Base-by-base conservation (phyloP, 2,113 vertebrate genomes). In the Cyanoramphus novaezelandiae region DNA sequence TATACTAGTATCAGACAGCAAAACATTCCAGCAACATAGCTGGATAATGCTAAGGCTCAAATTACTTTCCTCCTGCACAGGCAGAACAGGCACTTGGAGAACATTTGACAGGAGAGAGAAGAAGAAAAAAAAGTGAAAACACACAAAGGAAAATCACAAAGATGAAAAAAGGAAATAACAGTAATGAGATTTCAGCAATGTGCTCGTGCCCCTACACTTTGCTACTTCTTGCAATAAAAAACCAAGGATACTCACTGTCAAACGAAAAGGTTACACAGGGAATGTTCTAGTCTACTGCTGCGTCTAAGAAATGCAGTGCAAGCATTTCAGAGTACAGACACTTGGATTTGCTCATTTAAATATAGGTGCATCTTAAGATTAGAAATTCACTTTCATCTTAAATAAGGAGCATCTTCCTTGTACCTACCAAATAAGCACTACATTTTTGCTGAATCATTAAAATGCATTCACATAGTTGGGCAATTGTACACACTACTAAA, bases 301-400 rank as follows among this genome's bases (percentile, higher is more conserved):
- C 62, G 91, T 85, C 71, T 79, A 72, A 76, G 76, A 92, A 92
- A 68, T 49, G 35, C 27, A 69, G 46, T 50, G 62, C 94, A 92
- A 84, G 65, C 11, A 57, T 13, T 33, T 78, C 62, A 64, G 47
- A 87, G 16, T 65, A 75, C 46, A 82, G 39, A 78, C 41, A 79
- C 44, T 85, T 82, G 25, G 33, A 95, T 82, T 53, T 91, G 63
- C 89, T 82, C 68, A 91, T 57, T 91, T 65, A 60, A 16, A 87
- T 31, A 39, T 10, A 87, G 52, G 79, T 60, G 84, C 52, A 92
- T 9, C 0, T 87, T 76, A 46, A 82, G 63, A 96, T 92, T 82
- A 94, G 41, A 95, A 90, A 82, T 85, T 72, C 46, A 95, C 70
- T 95, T 89, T 91, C 44, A 94, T 82, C 67, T 90, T 71, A 89